Evolutionary conservation across 35 echinoderm and acorn worm genomes (phyloP), one percentile per base, ranked within the genome.

Genomic region (Chiridota heheva): DNA sequence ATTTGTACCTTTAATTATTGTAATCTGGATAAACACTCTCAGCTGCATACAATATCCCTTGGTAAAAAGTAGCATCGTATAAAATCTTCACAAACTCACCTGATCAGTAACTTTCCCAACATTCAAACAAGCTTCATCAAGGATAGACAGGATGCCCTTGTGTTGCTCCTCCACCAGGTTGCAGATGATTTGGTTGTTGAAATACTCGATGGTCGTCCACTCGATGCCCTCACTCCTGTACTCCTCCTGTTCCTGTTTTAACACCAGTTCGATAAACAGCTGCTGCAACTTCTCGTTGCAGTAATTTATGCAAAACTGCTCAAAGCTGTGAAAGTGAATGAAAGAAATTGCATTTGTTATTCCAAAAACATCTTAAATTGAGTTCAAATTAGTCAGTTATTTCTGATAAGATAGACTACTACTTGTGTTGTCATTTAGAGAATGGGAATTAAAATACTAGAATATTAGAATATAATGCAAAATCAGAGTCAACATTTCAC

Each of bases 281-380:
- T 98, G 95, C 63, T 98, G 95, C 0, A 98, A 89, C 40, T 98
- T 98, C 85, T 98, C 95, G 49, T 98, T 98, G 75, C 95, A 98
- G 95, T 98, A 98, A 81, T 98, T 98, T 65, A 98, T 98, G 51
- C 95, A 98, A 79, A 98, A 98, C 73, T 98, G 95, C 56, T 97
- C 95, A 85, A 98, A 98, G 49, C 95, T 98, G 80, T 5, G 67
- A 20, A 34, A 56, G 48, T 16, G 0, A 6, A 73, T n/a, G 7
- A 65, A 60, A 61, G 44, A 81, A 22, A 70, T 31, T 34, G 39
- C 20, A 36, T 18, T 8, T 16, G 25, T 12, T 6, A 69, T 31
- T n/a, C 65, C 39, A 7, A 3, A 8, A 69, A 10, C 65, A 27
- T 24, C n/a, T 20, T 58, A 8, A 0, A 7, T n/a, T n/a, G n/a